phyloP scores from a whole-genome alignment of 35 echinoderm and acorn worm species.

The Holothuria glaberrima region DNA sequence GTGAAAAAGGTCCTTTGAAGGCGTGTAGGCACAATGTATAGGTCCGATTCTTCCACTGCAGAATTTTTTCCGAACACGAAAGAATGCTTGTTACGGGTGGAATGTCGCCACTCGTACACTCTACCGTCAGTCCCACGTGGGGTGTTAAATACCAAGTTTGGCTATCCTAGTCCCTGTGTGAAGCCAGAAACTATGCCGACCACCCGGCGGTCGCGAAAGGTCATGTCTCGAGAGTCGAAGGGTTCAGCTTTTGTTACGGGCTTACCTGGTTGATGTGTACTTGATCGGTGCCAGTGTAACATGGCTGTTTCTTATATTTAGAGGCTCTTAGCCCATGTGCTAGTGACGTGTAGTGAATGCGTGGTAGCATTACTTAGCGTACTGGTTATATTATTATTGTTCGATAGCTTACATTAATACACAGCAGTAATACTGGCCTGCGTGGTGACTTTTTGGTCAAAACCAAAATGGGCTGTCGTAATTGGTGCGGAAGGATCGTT shows the following conservation, averaged over 20 bases:
- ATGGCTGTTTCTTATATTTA: neutral
- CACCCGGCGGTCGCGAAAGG: conserved; percentile 49
- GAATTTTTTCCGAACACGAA: conserved; percentile 21
- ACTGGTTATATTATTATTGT: too few species aligned
- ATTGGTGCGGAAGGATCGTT: too few species aligned
- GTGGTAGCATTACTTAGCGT: too few species aligned
- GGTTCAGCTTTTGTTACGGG: neutral
- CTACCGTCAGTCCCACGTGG: conserved; percentile 34
- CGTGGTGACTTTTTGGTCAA: too few species aligned
- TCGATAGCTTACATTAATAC: too few species aligned
- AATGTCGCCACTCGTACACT: neutral
- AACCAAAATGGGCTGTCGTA: too few species aligned
- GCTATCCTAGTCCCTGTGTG: conserved; percentile 9
- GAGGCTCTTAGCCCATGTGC: too few species aligned
- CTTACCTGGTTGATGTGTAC: neutral
- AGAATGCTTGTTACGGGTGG: conserved; percentile 58
- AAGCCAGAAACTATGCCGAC: conserved; percentile 34
- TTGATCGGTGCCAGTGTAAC: neutral
- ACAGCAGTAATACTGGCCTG: too few species aligned
- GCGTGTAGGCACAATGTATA: too few species aligned
- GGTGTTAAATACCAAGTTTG: conserved; percentile 62
- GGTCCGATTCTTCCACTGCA: too few species aligned
- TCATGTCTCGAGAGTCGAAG: conserved; percentile 30
- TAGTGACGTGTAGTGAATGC: too few species aligned
- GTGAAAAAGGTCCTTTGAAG: too few species aligned